Base-by-base conservation (phyloP, 2,797 vertebrate species). In the Sebastes steindachneri region DNA sequence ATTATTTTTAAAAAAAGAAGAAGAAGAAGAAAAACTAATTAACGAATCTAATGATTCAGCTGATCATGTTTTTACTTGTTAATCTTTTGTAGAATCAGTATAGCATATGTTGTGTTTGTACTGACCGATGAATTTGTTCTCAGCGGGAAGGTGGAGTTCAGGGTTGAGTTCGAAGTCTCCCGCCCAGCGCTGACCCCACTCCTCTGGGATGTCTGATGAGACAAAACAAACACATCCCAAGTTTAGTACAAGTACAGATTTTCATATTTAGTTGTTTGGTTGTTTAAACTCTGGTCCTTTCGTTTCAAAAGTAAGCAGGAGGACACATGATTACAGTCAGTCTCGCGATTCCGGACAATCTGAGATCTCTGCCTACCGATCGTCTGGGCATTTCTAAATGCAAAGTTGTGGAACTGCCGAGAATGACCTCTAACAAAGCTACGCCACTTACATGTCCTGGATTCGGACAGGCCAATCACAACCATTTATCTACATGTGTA, bases 111-210 rank as follows among this genome's bases (percentile, higher is more conserved):
- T 4, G 15, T 6, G 19, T 57, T 6, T 7, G 19, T 45, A 93
- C 96, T 89, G 78, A 98, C 98, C 97, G 79, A 99, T 99, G 73
- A 97, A 99, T 78, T 96, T 97, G 92, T 99, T 99, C 93, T 98
- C 97, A 77, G 95, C 96, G 21, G 98, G 98, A 68, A 98, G 96
- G 86, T 97, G 97, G 82, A 99, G 96, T 12, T 97, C 96, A 23
- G 92, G 77, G 93, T 97, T 96, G 85, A 97, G 92, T 4, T 95
- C 84, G 2, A 98, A 97, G 91, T 98, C 96, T 89, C 92, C 94
- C 3, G 92, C 88, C 98, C 98, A 99, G 7, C 95, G 88, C 76
- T 95, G 90, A 55, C 88, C 88, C 98, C 97, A 98, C 86, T 95
- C 92, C 60, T 93, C 90, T 73, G 96, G 93, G 83, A 99, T 82